Base-by-base conservation (phyloP, 2,888 invertebrate genomes). In the Orgyia antiqua region DNA sequence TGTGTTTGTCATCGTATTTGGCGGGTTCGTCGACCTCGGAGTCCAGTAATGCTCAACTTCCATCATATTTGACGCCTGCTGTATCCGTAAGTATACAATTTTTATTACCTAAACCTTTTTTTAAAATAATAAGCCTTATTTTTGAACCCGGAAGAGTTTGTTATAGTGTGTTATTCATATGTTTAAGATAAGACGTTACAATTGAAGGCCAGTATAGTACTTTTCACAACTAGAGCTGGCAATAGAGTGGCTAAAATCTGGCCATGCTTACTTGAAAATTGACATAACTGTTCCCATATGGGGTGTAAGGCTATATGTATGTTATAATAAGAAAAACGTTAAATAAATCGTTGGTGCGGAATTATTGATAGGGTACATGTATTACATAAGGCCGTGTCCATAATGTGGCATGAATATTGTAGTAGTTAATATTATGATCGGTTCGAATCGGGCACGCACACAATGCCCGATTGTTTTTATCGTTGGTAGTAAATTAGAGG, bases 21-120 rank as follows among this genome's bases (percentile, higher is more conserved):
- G 56, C 66, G 74, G 65, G 79, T 73, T 73, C 82, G 61, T 52
- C 64, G 78, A 73, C 78, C 78, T 72, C 64, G 43, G 43, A 33
- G 37, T 51, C 49, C 56, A 60, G 35, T 84, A 84, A 86, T 86
- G 86, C 70, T 84, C 54, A 77, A 82, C 62, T 78, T 70, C 48
- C 82, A 79, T 66, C 73, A 83, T 53, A 82, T 84, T 69, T 86
- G 86, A 86, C 86, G 75, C 54, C 70, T 80, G 60, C 71, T 82
- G 36, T 71, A 83, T 53, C 82, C 83, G 86, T 86, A 39, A 86
- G 86, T 84, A 20, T 8, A 20, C 20, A 76, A n/a, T n/a, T n/a
- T n/a, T n/a, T n/a, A n/a, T n/a, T n/a, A n/a, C n/a, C n/a, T n/a
- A n/a, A n/a, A n/a, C n/a, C n/a, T n/a, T n/a, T n/a, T n/a, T n/a